phyloP scores from a whole-genome alignment of 1,140 invertebrate genomes.

The Drosophila santomea region DNA sequence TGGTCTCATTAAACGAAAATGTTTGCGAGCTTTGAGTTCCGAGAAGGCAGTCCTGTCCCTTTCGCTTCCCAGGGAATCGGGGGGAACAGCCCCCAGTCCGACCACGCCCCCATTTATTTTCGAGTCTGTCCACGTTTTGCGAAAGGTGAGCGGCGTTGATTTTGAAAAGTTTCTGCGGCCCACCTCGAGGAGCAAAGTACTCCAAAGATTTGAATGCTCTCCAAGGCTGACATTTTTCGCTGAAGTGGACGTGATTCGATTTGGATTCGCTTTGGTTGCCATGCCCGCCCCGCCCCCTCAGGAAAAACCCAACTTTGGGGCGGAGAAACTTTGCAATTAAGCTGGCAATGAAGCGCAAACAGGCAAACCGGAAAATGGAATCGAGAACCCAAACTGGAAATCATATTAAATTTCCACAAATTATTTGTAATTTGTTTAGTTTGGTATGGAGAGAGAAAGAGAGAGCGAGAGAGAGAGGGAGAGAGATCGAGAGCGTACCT shows the following conservation, averaged over 20 bases:
- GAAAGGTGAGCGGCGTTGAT: constrained; percentile 72
- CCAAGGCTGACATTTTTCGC: constrained; percentile 69
- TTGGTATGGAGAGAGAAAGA: not conserved
- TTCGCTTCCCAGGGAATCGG: constrained; percentile 53
- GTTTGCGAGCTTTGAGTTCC: constrained; percentile 41
- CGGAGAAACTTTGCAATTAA: constrained; percentile 68
- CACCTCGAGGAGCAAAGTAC: constrained; percentile 17
- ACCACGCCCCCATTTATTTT: constrained; percentile 35
- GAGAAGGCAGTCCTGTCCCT: constrained; percentile 24
- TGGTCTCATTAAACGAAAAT: constrained; percentile 79
- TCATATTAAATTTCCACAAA: constrained; percentile 77
- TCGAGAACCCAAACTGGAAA: constrained; percentile 45
- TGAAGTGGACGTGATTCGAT: constrained; percentile 77
- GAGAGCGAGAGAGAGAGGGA: not conserved
- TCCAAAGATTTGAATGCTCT: constrained; percentile 70
- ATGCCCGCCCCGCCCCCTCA: not conserved
- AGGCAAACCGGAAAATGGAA: constrained; percentile 19
- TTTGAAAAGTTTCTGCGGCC: constrained; percentile 65
- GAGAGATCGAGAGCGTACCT: not conserved
- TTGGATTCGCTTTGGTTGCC: constrained; percentile 66
- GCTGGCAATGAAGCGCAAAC: constrained; percentile 68
- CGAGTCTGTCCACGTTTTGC: constrained; percentile 59
- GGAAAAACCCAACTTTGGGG: constrained; percentile 33
- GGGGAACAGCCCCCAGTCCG: not conserved
- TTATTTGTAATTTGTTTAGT: constrained; percentile 68